Percentiles rank a stretch among this genome's conserved stretches.
phyloP scores from a whole-genome alignment of 2,888 invertebrate species.

The Leptogaster cylindrica region DNA sequence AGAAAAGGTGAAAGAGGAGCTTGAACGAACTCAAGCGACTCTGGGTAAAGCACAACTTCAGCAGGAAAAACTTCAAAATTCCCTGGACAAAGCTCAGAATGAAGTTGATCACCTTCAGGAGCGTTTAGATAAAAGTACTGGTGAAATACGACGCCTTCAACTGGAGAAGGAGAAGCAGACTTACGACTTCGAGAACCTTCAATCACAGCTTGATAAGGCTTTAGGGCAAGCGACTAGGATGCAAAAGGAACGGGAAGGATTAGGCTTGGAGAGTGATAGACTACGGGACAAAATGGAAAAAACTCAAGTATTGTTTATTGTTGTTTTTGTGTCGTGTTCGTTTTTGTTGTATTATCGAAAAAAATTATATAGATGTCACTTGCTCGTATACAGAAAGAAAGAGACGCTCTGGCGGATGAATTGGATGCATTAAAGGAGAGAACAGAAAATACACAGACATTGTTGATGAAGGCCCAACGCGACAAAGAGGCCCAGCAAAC shows the following conservation, averaged over 20 bases:
- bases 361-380: constrained; percentile 70
- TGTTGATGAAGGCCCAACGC: constrained; percentile 81
- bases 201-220: constrained; percentile 89
- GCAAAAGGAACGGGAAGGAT: constrained; percentile 88
- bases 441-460: constrained; percentile 79
- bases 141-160: constrained; percentile 76
- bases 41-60: constrained; percentile 90
- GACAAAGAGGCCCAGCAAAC: constrained; percentile 85
- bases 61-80: constrained; percentile 88
- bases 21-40: constrained; percentile 87
- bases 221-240: constrained; percentile 84
- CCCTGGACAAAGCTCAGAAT: constrained; percentile 87
- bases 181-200: constrained; percentile 89
- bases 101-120: constrained; percentile 91
- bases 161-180: constrained; percentile 89
- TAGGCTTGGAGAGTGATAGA: constrained; percentile 83
- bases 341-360: constrained; percentile 49
- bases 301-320: constrained; percentile 70
- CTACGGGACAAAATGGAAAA: constrained; percentile 89
- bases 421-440: constrained; percentile 82
- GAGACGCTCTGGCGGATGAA: constrained; percentile 82
- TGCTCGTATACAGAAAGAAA: constrained; percentile 85
- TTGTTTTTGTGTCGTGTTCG: constrained; percentile 43
- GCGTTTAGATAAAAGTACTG: constrained; percentile 80
- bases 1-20: constrained; percentile 85